Base-by-base conservation (phyloP, 2,797 vertebrate species). In the Chanos chanos region DNA sequence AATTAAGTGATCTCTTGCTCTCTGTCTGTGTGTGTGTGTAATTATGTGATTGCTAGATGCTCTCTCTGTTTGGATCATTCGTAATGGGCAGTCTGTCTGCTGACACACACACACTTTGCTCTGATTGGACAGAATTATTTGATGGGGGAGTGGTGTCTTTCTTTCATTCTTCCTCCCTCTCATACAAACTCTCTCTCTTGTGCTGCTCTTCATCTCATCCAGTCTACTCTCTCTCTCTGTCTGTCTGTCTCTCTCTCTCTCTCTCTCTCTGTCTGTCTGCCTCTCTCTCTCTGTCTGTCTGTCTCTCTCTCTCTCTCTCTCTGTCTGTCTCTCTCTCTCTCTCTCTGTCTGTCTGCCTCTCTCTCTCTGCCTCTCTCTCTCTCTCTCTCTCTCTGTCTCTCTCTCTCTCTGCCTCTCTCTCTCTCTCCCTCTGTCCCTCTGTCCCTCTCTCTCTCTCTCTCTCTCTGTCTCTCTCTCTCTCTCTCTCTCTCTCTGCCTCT, bases 391-490 rank as follows among this genome's bases (percentile, higher is more conserved):
- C 21, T n/a, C 21, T 21, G 36, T 67, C 61, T 56, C 51, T 66
- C 44, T 33, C 19, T 66, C 69, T 54, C 62, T 72, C 65, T 61
- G 64, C 70, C 54, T 80, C 55, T 71, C 64, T 48, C 65, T 21
- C 48, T 28, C 30, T n/a, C n/a, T n/a, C n/a, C n/a, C n/a, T n/a
- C n/a, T n/a, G n/a, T n/a, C n/a, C n/a, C n/a, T n/a, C n/a, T n/a
- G n/a, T n/a, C n/a, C n/a, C n/a, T n/a, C n/a, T n/a, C n/a, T n/a
- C n/a, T n/a, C n/a, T n/a, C n/a, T 12, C 15, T 21, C 16, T 33
- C 13, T 51, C 13, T 51, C 30, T 37, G 43, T 15, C 21, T 48
- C 6, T 25, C 52, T 37, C 8, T 24, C 30, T 43, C 28, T 31
- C 6, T 3, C 9, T 24, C 7, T 27, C n/a, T 27, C 7, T 13